phyloP scores from a whole-genome alignment of 2,888 invertebrate genomes.

The Rhorus exstirpatorius region DNA sequence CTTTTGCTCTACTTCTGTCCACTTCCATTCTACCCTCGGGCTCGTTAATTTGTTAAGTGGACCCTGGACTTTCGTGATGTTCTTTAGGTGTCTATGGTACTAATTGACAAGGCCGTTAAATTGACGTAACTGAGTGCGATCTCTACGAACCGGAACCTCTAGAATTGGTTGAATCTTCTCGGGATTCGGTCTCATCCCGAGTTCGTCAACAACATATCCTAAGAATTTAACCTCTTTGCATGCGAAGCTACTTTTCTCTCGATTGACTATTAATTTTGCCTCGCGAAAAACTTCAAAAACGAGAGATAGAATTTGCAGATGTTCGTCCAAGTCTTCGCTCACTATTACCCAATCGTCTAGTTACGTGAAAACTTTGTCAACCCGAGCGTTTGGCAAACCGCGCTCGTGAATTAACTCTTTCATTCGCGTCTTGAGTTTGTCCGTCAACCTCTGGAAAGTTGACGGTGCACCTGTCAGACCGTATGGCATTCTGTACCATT shows the following conservation, averaged over 20 bases:
- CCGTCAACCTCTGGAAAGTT: conserved; percentile 55
- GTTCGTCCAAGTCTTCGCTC: conserved; percentile 55
- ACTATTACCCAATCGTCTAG: conserved; percentile 66
- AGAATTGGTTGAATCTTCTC: conserved; percentile 56
- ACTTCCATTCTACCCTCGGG: conserved; percentile 57
- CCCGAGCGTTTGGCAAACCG: conserved; percentile 47
- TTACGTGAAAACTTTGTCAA: conserved; percentile 61
- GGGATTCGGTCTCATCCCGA: conserved; percentile 60
- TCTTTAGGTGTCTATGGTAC: conserved; percentile 55
- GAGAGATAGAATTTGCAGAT: conserved; percentile 28
- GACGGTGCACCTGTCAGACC: conserved; percentile 55
- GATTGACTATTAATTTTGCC: conserved; percentile 46
- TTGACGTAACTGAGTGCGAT: conserved; percentile 59
- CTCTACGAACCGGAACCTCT: conserved; percentile 45
- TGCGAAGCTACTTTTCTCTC: conserved; percentile 65
- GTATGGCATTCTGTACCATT: conserved; percentile 54
- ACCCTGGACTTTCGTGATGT: conserved; percentile 53
- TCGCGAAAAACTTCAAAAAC: conserved; percentile 53
- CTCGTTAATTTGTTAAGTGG: conserved; percentile 56
- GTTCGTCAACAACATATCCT: conserved; percentile 52
- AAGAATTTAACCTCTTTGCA: conserved; percentile 58
- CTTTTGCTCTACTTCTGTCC: conserved; percentile 57
- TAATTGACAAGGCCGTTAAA: conserved; percentile 63
- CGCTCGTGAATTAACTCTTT: conserved; percentile 33
- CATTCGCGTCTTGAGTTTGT: conserved; percentile 29